phyloP scores from a whole-genome alignment of 2,888 invertebrate species.

The Ashinkailepas kermadecensis region DNA sequence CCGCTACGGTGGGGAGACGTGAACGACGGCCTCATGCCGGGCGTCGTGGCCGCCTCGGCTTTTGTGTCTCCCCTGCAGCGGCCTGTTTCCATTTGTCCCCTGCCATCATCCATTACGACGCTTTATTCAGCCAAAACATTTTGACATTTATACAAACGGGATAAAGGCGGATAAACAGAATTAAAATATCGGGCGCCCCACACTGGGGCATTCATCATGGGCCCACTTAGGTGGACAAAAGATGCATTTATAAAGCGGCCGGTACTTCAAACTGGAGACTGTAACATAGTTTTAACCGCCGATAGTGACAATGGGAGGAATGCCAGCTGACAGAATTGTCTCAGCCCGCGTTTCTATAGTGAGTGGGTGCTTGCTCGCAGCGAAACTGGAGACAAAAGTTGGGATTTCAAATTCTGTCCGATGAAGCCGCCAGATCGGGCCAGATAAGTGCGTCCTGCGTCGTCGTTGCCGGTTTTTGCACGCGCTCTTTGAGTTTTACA shows the following conservation, averaged over 20 bases:
- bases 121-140: conserved; percentile 19
- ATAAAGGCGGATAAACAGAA: conserved; percentile 16
- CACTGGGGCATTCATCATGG: conserved; percentile 17
- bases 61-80: background rate
- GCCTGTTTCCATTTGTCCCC: conserved; percentile 21
- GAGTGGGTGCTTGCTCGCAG: conserved; percentile 17
- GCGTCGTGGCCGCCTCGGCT: background rate
- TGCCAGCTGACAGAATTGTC: conserved; percentile 10
- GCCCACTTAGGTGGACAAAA: conserved; percentile 19
- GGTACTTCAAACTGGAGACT: conserved; percentile 3
- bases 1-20: background rate
- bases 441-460: background rate
- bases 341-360: background rate
- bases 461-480: conserved; percentile 7
- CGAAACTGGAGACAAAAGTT: conserved; percentile 19
- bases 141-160: conserved; percentile 20
- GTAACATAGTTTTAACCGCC: conserved; percentile 21
- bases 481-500: background rate
- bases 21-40: background rate
- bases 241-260: conserved; percentile 15
- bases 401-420: background rate
- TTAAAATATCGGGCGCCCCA: conserved; percentile 21
- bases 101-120: conserved; percentile 14
- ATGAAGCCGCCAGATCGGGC: background rate
- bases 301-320: background rate